Evolutionary conservation across 2,888 invertebrate genomes (phyloP).

Genomic region (Terebella lapidaria): DNA sequence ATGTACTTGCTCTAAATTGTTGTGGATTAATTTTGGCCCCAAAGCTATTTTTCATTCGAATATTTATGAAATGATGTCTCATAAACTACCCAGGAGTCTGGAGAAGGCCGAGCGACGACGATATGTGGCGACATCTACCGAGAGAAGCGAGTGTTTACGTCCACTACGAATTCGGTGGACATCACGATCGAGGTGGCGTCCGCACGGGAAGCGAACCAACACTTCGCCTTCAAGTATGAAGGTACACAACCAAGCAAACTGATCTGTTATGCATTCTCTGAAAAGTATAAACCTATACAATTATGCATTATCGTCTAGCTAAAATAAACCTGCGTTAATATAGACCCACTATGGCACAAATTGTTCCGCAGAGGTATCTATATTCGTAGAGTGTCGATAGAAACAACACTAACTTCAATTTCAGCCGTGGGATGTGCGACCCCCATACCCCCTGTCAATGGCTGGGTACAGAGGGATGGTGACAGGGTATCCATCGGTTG

Average conservation of each 20-base stretch:
- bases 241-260: too few relatives aligned
- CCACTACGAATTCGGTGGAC: background rate
- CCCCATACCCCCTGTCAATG: background rate
- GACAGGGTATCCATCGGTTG: conserved; percentile 3
- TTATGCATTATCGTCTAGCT: too few relatives aligned
- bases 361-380: too few relatives aligned
- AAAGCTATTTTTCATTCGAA: too few relatives aligned
- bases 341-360: too few relatives aligned
- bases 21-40: too few relatives aligned
- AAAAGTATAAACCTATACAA: background rate
- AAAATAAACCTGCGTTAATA: background rate
- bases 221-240: background rate
- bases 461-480: background rate
- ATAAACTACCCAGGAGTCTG: background rate
- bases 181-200: background rate
- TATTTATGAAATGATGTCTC: too few relatives aligned
- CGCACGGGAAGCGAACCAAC: background rate
- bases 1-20: too few relatives aligned
- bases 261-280: background rate
- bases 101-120: background rate
- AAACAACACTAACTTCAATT: background rate
- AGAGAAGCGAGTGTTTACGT: background rate
- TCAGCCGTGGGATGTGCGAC: conserved; percentile 1
- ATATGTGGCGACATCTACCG: background rate
- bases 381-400: too few relatives aligned